Evolutionary conservation across 1,140 invertebrate genomes (phyloP).

Genomic region (Pseudomyrmex dendroicus): DNA sequence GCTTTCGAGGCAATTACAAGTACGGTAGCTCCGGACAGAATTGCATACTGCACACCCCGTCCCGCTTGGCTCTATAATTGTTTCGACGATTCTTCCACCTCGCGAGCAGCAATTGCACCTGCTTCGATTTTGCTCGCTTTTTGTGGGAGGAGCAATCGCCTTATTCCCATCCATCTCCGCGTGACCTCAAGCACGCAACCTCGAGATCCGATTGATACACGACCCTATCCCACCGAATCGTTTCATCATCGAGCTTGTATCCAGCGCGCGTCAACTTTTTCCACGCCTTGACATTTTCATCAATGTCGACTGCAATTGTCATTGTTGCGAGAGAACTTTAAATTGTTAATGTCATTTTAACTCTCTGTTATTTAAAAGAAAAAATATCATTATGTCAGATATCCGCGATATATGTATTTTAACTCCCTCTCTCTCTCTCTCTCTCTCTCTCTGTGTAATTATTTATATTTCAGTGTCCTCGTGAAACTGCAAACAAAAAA

Average conservation of each 20-base stretch:
- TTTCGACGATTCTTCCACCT: constrained; percentile 76
- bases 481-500: constrained; percentile 1
- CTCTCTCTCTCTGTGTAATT: constrained; percentile 18
- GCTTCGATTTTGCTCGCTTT: constrained; percentile 78
- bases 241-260: constrained; percentile 68
- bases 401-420: too few relatives aligned
- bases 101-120: constrained; percentile 76
- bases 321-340: not conserved
- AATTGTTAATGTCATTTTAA: constrained; percentile 15
- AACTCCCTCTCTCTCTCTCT: not conserved
- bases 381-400: too few relatives aligned
- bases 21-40: constrained; percentile 74
- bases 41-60: constrained; percentile 70
- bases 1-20: constrained; percentile 75
- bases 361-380: not conserved
- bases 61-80: constrained; percentile 74
- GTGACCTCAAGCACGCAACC: constrained; percentile 76
- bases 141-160: constrained; percentile 74
- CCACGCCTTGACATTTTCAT: constrained; percentile 29
- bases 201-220: constrained; percentile 75
- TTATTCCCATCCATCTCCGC: constrained; percentile 69
- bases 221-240: constrained; percentile 51
- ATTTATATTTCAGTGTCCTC: constrained; percentile 19
- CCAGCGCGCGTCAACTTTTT: constrained; percentile 38
- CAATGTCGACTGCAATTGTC: constrained; percentile 1